Evolutionary conservation across 2,113 vertebrate genomes (phyloP), one percentile per base, ranked within the genome.

Genomic region (Speoplatyrhinus poulsoni): DNA sequence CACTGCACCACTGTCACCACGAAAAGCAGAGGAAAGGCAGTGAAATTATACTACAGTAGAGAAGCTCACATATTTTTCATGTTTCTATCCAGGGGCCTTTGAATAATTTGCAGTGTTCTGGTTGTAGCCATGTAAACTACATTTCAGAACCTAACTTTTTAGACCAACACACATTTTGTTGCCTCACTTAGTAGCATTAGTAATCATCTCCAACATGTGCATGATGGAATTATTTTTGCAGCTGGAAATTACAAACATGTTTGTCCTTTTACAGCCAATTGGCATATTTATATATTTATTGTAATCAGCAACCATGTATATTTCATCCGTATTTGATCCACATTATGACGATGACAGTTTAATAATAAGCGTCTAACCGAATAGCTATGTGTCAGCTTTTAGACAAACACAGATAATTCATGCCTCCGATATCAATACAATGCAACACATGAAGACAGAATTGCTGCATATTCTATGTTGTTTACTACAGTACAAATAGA

Each of bases 21-120:
- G 26, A 26, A 26, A 26, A 26, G 26, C 26, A 26, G 26, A 26
- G 26, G 17, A 60, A 57, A 57, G 6, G 15, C 70, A 60, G 53
- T 33, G 56, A 15, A 17, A 26, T 67, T 69, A 46, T 46, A 32
- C 63, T 75, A 64, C 68, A 66, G 70, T 41, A 49, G 65, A 55
- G 12, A 46, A 46, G 11, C 65, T 69, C 3, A 41, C 13, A 12
- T 52, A 15, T 1, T 15, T 52, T 62, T 47, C 11, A 49, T 33
- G 48, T 54, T 55, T 19, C 60, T 52, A 9, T 47, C 47, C 47
- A 75, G 52, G 65, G 46, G 16, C 60, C 49, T 41, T n/a, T 48
- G 32, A 56, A 26, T 15, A 9, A 3, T 47, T 65, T 66, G 67
- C 64, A 54, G 52, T 4, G 0, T 19, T 67, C 46, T 36, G 60